Base-by-base conservation (phyloP, 1,140 invertebrate genomes). In the Zaprionus gabonicus region DNA sequence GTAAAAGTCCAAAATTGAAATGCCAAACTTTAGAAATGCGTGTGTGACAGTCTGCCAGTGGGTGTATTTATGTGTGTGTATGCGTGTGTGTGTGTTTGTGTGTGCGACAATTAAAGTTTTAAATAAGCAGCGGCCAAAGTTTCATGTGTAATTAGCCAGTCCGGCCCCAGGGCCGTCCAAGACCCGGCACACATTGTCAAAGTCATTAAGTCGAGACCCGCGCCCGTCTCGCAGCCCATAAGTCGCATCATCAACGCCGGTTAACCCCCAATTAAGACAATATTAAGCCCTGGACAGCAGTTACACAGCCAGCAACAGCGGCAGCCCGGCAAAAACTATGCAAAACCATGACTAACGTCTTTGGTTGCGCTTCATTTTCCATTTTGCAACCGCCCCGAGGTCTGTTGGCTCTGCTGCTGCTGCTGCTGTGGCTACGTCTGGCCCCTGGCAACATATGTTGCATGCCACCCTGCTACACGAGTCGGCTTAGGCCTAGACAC, bases 241-340 rank as follows among this genome's bases (percentile, higher is more conserved):
- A 91, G 81, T 79, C 88, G 87, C 91, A 90, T 92, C 87, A 92
- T 92, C 91, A 92, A 92, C 91, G 91, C 87, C 91, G 91, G 91
- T 92, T 92, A 92, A 92, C 91, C 91, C 91, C 91, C 91, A 92
- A 92, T 92, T 92, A 92, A 92, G 87, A 92, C 84, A 92, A 91
- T 90, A 92, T 92, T 92, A 92, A 92, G 85, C 86, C 71, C 72
- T 82, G 81, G 78, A 71, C 87, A 79, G 72, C 31, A 66, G 15
- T 66, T 27, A 34, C 65, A 77, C 71, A 71, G 67, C 60, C 78
- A 67, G 51, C 55, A 44, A 23, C 23, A 71, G 67, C 69, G 69
- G 67, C 71, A 70, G 72, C 66, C 53, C 36, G 12, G 76, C 87
- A 80, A 81, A 91, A 91, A 84, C 76, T 83, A 85, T 85, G 84